These are phyloP conservation scores for Tenthredo mesomela DNA, from an alignment of 2,888 invertebrate species.

Conservation along the genomic window DNA sequence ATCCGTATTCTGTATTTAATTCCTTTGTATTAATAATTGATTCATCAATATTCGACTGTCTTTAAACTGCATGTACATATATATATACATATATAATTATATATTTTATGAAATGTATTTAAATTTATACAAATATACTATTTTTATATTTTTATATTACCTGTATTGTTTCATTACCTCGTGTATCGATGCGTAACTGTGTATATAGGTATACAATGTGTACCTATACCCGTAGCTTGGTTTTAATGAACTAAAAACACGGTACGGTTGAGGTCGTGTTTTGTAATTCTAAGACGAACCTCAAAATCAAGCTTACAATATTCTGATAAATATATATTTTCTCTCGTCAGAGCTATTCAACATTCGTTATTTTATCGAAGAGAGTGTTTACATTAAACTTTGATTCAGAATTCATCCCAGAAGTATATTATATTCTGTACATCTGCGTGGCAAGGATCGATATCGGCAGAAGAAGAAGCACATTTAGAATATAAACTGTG, in stretches of 20 bases:
- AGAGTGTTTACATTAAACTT: slow-evolving; percentile 1
- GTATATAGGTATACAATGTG: neutral
- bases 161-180: neutral
- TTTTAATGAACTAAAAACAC: neutral
- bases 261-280: neutral
- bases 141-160: neutral
- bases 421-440: neutral
- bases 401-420: neutral
- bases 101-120: slow-evolving; percentile 10
- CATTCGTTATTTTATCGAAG: neutral
- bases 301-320: neutral
- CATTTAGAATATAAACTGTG: neutral
- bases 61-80: neutral
- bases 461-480: neutral
- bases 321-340: neutral
- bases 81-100: neutral
- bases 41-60: neutral
- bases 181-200: too few species aligned
- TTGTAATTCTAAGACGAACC: neutral
- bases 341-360: neutral
- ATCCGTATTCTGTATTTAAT: neutral
- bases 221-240: neutral
- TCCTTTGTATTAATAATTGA: neutral
- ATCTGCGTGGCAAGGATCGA: neutral
- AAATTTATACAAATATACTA: slow-evolving; percentile 18